Percentiles rank a stretch among this genome's conserved stretches.
phyloP scores from a whole-genome alignment of 2,888 invertebrate genomes.

The Choristoneura rosaceana region DNA sequence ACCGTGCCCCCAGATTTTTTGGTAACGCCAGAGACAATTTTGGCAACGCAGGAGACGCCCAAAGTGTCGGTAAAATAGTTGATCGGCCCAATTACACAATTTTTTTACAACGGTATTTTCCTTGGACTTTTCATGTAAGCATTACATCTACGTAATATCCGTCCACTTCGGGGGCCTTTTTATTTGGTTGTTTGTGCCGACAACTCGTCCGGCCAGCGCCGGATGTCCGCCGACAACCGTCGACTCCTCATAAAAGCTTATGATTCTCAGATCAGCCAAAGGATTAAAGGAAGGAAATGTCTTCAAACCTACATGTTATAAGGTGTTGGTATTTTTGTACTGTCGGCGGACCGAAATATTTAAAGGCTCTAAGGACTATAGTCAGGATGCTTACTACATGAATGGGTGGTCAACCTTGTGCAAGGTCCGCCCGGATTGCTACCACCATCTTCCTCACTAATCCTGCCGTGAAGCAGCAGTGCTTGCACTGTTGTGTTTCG shows the following conservation, averaged over 20 bases:
- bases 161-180: constrained; percentile 8
- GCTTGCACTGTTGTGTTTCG: too few relatives aligned
- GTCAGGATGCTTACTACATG: too few relatives aligned
- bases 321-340: not conserved
- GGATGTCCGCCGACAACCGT: constrained; percentile 15
- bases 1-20: too few relatives aligned
- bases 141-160: constrained; percentile 1
- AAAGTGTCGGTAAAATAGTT: too few relatives aligned
- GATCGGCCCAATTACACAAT: too few relatives aligned
- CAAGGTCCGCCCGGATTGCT: too few relatives aligned
- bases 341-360: not conserved
- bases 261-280: constrained; percentile 15
- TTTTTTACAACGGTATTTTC: not conserved
- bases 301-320: not conserved
- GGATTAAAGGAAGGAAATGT: constrained; percentile 3
- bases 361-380: too few relatives aligned
- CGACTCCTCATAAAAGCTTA: constrained; percentile 22
- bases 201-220: constrained; percentile 14
- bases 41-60: too few relatives aligned
- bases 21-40: too few relatives aligned
- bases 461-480: too few relatives aligned
- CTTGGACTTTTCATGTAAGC: not conserved
- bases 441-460: too few relatives aligned
- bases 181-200: constrained; percentile 20
- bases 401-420: too few relatives aligned